Evolutionary conservation across 2,797 vertebrate genomes (phyloP), one percentile per base, ranked within the genome.

Genomic region (Paedocypris micromegethes): DNA sequence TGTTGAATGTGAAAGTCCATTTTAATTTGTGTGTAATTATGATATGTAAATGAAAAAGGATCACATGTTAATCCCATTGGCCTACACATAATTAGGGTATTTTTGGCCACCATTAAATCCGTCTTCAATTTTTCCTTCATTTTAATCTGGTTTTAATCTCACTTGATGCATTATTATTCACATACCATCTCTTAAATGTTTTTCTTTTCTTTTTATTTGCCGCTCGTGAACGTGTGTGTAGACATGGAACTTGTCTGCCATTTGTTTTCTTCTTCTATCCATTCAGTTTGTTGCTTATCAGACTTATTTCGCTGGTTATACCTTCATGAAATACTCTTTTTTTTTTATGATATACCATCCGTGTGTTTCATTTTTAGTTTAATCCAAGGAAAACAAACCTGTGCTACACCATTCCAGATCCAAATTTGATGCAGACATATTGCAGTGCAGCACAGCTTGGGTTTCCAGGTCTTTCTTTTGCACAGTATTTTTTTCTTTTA

Each of bases 321-420:
- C 60, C 38, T 68, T 55, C 61, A 37, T 45, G 46, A 56, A 47
- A 40, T 47, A 49, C 41, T 70, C 2, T 70, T 55, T 40, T 54
- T 70, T 50, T 5, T 54, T 65, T 62, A 23, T 23, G 23, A 23
- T 23, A 23, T 23, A 23, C 23, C 23, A 23, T 50, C 55, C 23
- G 4, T 53, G 4, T 70, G 68, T 64, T 43, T 64, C 41, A 53
- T 38, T 68, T 72, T 58, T 72, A 58, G 43, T 55, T 48, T 40
- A 58, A 47, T 68, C 56, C 62, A n/a, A 3, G 45, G 23, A 23
- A 23, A 23, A 23, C 23, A 23, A 23, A 23, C 23, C 23, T 23
- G 23, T 23, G 23, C 23, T 23, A 23, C 23, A 23, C 23, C 23
- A 23, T 23, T 23, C 23, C 23, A 23, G 1, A 23, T 23, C 23